Base-by-base conservation (phyloP, 2,888 invertebrate genomes). In the Andrena praecox region DNA sequence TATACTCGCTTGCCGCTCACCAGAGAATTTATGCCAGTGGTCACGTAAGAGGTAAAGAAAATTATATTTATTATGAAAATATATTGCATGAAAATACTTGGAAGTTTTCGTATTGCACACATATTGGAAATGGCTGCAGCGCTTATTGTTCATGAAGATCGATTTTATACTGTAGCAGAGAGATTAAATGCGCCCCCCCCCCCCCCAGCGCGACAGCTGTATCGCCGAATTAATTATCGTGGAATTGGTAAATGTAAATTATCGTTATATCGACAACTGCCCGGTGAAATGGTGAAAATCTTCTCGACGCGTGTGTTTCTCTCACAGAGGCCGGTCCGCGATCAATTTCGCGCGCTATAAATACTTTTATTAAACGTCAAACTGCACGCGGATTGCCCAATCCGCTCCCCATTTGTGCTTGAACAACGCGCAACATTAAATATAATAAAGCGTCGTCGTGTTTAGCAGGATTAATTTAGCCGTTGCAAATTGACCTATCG, bases 291-390 rank as follows among this genome's bases (percentile, higher is more conserved):
- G 27, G 12, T 12, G 12, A 29, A 71, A 50, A 62, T 50, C 62
- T 50, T 31, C 48, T 20, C 35, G 12, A 54, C 33, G 33, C 27
- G 31, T 12, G 35, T 56, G 4, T 31, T 24, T 16, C 63, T 10
- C 72, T 8, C 35, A 10, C 16, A 29, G 20, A 72, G 33, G 54
- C 54, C 54, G 35, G 16, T 42, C 24, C 63, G n/a, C 52, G 63
- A 52, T 63, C 16, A 63, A 27, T 72, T 35, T 42, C 60, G 10
- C 33, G 64, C 54, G 63, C 54, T 62, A 72, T 72, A 64, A 72
- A 72, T 72, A 64, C 63, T 72, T 72, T 72, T 64, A 72, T 64
- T 64, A 72, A 31, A 72, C 48, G 54, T 71, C 50, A 72, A 64
- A 72, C 54, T 71, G 48, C 60, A 1, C 20, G 62, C 71, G 27